Conservation (phyloP, 2,113 vertebrate genomes). For the Poicephalus meyeri region DNA sequence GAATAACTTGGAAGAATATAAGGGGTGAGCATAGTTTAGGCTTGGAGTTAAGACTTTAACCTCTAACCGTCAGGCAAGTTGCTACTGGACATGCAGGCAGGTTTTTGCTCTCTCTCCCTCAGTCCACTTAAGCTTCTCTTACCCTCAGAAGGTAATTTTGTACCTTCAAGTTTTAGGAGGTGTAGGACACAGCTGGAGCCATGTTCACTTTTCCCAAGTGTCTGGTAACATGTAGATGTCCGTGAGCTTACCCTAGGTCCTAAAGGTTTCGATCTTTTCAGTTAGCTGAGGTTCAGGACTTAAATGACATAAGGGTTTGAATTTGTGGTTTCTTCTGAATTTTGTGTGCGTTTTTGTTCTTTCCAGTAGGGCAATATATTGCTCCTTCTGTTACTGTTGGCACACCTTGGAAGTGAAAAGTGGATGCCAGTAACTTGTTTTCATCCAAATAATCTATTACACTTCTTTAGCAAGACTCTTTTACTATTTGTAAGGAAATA, state of each 20-base stretch:
- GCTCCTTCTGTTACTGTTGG: background rate
- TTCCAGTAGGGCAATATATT: background rate
- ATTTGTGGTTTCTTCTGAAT: background rate
- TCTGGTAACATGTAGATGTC: background rate
- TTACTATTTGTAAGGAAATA: constrained; percentile 23
- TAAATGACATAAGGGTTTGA: background rate
- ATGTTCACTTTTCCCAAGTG: background rate
- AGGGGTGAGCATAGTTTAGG: background rate
- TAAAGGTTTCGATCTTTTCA: background rate
- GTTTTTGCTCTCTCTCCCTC: background rate
- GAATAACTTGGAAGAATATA: background rate
- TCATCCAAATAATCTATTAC: background rate
- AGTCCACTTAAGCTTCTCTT: background rate
- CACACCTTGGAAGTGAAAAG: background rate
- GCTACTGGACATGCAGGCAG: background rate
- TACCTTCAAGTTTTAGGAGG: background rate
- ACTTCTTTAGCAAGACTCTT: background rate
- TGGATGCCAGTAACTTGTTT: background rate
- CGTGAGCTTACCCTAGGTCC: background rate
- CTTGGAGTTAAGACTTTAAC: background rate
- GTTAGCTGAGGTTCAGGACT: background rate
- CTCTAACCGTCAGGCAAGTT: background rate
- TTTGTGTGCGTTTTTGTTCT: background rate
- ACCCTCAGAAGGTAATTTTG: background rate
- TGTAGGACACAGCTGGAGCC: background rate